Evolutionary conservation across 2,888 invertebrate genomes (phyloP).

Genomic region (Sminthurinus aureus): DNA sequence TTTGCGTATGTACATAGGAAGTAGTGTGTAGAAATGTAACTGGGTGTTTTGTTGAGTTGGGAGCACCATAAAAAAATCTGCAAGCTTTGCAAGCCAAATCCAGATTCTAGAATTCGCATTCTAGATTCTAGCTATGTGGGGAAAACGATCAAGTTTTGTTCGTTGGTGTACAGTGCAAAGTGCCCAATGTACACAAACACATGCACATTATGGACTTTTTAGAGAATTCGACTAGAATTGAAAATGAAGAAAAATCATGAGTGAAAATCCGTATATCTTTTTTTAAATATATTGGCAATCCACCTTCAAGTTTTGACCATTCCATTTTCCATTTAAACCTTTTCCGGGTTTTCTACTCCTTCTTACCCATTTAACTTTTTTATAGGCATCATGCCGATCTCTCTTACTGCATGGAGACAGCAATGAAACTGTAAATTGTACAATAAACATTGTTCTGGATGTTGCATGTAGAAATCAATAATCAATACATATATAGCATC

Average conservation of each 20-base stretch:
- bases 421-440: too few species aligned
- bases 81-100: background rate
- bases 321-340: background rate
- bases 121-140: background rate
- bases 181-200: too few species aligned
- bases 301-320: background rate
- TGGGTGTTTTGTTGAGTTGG: background rate
- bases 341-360: background rate
- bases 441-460: too few species aligned
- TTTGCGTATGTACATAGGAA: too few species aligned
- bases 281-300: background rate
- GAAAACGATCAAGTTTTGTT: background rate
- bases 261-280: background rate
- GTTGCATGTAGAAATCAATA: too few species aligned
- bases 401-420: too few species aligned
- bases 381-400: background rate
- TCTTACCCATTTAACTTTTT: too few species aligned
- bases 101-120: background rate
- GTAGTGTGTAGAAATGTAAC: too few species aligned
- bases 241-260: background rate
- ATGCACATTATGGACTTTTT: background rate
- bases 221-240: background rate
- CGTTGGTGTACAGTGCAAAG: background rate
- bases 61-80: background rate
- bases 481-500: too few species aligned